These are phyloP conservation scores for Dioctria linearis DNA, from an alignment of 2,888 invertebrate species.

Conservation along the genomic window DNA sequence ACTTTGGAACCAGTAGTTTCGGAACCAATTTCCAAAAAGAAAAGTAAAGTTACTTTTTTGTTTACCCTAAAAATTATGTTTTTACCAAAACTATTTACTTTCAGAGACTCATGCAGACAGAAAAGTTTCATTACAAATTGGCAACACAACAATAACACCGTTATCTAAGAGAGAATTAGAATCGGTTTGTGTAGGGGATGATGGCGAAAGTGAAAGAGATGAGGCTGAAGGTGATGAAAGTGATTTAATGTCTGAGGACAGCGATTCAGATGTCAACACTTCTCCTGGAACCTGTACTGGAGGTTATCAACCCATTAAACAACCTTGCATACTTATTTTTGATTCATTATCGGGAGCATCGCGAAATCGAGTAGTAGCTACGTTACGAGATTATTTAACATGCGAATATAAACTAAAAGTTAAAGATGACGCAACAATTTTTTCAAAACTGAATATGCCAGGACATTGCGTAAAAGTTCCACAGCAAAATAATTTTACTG, in stretches of 20 bases:
- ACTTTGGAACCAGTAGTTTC: slow-evolving; percentile 76
- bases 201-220: slow-evolving; percentile 80
- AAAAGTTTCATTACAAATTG: slow-evolving; percentile 77
- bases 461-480: slow-evolving; percentile 93
- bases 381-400: slow-evolving; percentile 91
- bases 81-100: slow-evolving; percentile 58
- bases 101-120: slow-evolving; percentile 67
- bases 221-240: slow-evolving; percentile 88
- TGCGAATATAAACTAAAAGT: slow-evolving; percentile 87
- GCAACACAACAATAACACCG: slow-evolving; percentile 78
- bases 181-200: slow-evolving; percentile 79
- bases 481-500: slow-evolving; percentile 97
- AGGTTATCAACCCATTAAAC: slow-evolving; percentile 64
- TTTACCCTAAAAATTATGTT: slow-evolving; percentile 66
- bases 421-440: slow-evolving; percentile 74
- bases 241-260: slow-evolving; percentile 75
- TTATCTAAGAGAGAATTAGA: slow-evolving; percentile 73
- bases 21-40: slow-evolving; percentile 73
- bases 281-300: slow-evolving; percentile 69
- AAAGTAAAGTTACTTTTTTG: slow-evolving; percentile 61
- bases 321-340: slow-evolving; percentile 93
- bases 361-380: slow-evolving; percentile 88
- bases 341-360: slow-evolving; percentile 92
- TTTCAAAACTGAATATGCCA: slow-evolving; percentile 87
- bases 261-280: slow-evolving; percentile 63